phyloP scores from a whole-genome alignment of 2,113 vertebrate genomes.

The Mixornis gularis region DNA sequence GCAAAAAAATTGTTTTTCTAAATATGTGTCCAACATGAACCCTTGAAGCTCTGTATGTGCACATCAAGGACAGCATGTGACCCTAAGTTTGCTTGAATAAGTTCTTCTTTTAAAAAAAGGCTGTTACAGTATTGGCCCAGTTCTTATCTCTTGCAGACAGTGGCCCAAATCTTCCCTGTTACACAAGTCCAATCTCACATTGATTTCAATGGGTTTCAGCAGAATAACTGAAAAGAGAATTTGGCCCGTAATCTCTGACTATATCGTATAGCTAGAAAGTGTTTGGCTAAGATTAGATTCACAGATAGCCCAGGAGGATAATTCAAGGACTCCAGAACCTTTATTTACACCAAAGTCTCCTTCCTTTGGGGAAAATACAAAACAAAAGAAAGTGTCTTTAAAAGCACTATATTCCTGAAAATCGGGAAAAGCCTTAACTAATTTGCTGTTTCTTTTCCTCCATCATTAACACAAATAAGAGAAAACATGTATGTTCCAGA shows the following conservation, averaged over 20 bases:
- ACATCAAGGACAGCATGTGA: not conserved
- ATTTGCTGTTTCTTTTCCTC: not conserved
- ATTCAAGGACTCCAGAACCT: slow-evolving; percentile 38
- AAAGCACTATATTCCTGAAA: not conserved
- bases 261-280: slow-evolving; percentile 18
- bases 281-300: slow-evolving; percentile 52
- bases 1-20: not conserved
- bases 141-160: slow-evolving; percentile 50
- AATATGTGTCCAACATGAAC: not conserved
- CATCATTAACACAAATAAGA: not conserved
- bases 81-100: not conserved
- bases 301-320: slow-evolving; percentile 29
- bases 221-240: slow-evolving; percentile 35
- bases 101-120: not conserved
- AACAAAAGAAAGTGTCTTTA: not conserved
- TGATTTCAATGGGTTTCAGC: slow-evolving; percentile 46
- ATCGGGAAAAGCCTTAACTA: not conserved
- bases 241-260: slow-evolving; percentile 49
- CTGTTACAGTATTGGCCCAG: slow-evolving; percentile 21
- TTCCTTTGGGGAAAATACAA: not conserved
- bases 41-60: not conserved
- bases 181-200: slow-evolving; percentile 50
- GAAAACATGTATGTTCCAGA: not conserved
- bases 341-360: not conserved
- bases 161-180: slow-evolving; percentile 17